Evolutionary conservation across 2,113 vertebrate genomes (phyloP), one percentile per base, ranked within the genome.

Genomic region (Bothrops jararaca): DNA sequence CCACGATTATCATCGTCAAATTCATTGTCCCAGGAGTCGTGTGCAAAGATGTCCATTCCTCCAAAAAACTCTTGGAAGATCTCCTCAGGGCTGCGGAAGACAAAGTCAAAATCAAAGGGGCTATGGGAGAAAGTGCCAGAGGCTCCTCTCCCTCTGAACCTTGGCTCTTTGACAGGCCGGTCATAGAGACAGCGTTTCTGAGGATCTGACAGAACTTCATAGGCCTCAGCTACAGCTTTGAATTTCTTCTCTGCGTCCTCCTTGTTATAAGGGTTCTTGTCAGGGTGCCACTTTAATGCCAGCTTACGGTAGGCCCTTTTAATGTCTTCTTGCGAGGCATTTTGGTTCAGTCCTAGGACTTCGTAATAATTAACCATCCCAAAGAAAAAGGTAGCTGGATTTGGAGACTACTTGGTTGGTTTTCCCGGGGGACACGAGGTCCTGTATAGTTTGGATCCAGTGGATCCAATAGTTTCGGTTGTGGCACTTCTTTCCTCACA

Each of bases 241-340:
- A 98, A 98, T 92, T 94, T 97, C 94, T 97, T 97, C 93, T 98
- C 97, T 0, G 97, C 98, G 96, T 97, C 98, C 23, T 98, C 98
- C 52, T 98, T 98, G 94, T 98, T 98, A 34, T 92, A 95, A 0
- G 98, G 98, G 94, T 99, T 99, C 97, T 99, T 99, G 96, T 99
- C 98, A 0, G 98, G 99, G 95, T 99, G 99, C 95, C 98, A 99
- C 95, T 99, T 98, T 88, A 98, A 88, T 0, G 98, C 98, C 22
- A 99, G 97, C 93, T 98, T 99, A 88, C 97, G 97, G 96, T 98
- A 99, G 1, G 98, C 98, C 95, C 99, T 99, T 93, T 98, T 99
- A n/a, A 99, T 96, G 69, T 98, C 98, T 1, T 98, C 98, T 0
- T 94, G 64, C 0, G 98, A 97, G 20, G 98, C 96, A 10, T 42